Evolutionary conservation across 2,113 vertebrate species (phyloP).

Genomic region (Hystrix brachyura): DNA sequence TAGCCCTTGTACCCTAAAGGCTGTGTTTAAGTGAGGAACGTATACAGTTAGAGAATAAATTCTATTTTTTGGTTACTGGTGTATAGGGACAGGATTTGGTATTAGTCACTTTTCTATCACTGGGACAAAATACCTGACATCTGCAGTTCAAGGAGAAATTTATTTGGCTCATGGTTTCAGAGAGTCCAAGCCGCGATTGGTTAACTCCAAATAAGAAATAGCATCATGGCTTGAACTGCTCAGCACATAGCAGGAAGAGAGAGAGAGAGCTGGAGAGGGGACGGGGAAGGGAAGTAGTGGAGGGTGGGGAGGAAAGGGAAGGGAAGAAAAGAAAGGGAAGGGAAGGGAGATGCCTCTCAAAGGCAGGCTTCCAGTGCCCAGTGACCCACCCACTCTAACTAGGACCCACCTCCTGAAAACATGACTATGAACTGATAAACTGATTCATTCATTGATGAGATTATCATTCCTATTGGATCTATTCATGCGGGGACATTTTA

Average conservation of each 20-base stretch:
- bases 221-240: neutral
- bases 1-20: neutral
- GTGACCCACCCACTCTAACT: neutral
- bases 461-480: neutral
- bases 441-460: neutral
- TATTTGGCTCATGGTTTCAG: neutral
- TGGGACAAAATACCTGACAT: neutral
- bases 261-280: neutral
- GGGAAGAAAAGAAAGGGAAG: too few species aligned
- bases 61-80: neutral
- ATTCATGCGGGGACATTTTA: neutral
- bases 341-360: neutral
- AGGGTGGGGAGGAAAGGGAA: too few species aligned
- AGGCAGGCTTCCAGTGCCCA: neutral
- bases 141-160: neutral
- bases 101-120: neutral
- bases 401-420: neutral
- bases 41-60: neutral
- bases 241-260: neutral
- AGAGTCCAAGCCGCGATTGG: neutral
- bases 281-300: rapidly evolving
- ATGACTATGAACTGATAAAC: neutral
- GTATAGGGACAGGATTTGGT: neutral
- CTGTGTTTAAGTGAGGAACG: neutral
- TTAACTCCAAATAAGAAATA: neutral